These are phyloP conservation scores for Cynodonichthys magdalenae DNA, from an alignment of 2,797 vertebrate genomes.

Conservation along the genomic window DNA sequence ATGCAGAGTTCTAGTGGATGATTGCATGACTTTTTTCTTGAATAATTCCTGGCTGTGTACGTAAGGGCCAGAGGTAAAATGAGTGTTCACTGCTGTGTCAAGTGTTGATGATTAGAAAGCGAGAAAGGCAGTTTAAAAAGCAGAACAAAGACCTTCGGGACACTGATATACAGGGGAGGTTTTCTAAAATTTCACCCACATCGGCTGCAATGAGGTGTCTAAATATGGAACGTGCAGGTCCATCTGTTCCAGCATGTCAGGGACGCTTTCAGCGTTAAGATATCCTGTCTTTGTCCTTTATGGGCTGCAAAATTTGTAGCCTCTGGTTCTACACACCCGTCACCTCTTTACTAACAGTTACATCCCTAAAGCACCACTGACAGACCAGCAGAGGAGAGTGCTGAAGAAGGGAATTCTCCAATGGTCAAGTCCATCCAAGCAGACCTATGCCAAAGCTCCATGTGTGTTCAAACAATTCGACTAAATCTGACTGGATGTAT, in stretches of 20 bases:
- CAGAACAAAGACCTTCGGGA: background rate
- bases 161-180: background rate
- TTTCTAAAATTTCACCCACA: background rate
- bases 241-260: conserved; percentile 44
- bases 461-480: conserved; percentile 73
- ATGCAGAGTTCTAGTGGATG: background rate
- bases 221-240: conserved; percentile 52
- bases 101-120: background rate
- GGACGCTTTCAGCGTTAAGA: conserved; percentile 42
- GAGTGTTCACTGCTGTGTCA: background rate
- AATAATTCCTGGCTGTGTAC: background rate
- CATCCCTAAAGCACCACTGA: conserved; percentile 54
- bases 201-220: conserved; percentile 31
- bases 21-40: background rate
- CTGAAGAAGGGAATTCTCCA: conserved; percentile 48
- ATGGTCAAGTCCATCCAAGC: conserved; percentile 64
- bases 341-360: conserved; percentile 66
- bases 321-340: conserved; percentile 65
- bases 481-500: conserved; percentile 73
- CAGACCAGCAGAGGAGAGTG: conserved; percentile 15
- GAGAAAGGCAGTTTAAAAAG: background rate
- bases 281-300: conserved; percentile 66
- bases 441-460: conserved; percentile 64
- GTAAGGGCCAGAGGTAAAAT: background rate
- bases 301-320: conserved; percentile 55